These are phyloP conservation scores for Holacanthus passer DNA, from an alignment of 2,113 vertebrate species.

Conservation along the genomic window DNA sequence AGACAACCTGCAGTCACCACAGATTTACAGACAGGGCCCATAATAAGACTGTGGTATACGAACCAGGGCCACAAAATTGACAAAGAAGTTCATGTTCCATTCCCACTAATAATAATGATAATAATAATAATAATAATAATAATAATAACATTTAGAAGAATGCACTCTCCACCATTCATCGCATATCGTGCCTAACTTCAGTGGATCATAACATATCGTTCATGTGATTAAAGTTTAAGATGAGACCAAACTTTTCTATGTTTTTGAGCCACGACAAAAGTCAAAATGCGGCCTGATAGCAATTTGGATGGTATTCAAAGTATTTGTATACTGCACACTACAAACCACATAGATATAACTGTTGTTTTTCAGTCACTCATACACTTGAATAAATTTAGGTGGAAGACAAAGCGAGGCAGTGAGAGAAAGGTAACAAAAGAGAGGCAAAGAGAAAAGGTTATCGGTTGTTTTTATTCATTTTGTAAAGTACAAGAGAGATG, in stretches of 20 bases:
- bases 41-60: neutral
- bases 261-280: too few relatives aligned
- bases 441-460: constrained; percentile 65
- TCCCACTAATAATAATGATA: neutral
- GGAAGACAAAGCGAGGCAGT: constrained; percentile 39
- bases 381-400: constrained; percentile 53
- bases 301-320: neutral
- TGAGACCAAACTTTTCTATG: too few relatives aligned
- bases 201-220: too few relatives aligned
- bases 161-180: too few relatives aligned
- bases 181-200: too few relatives aligned
- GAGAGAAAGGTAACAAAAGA: constrained; percentile 29
- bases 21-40: neutral
- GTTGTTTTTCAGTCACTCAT: constrained; percentile 11
- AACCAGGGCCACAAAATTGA: neutral
- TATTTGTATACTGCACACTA: neutral
- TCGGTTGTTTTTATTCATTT: constrained; percentile 61
- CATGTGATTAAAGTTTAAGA: too few relatives aligned
- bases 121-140: too few relatives aligned
- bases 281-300: too few relatives aligned
- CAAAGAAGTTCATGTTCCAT: neutral
- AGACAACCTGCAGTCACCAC: neutral
- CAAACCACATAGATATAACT: neutral
- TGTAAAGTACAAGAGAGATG: constrained; percentile 32
- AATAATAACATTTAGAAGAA: too few relatives aligned